phyloP scores from a whole-genome alignment of 2,113 vertebrate genomes.

The Nothoprocta pentlandii region DNA sequence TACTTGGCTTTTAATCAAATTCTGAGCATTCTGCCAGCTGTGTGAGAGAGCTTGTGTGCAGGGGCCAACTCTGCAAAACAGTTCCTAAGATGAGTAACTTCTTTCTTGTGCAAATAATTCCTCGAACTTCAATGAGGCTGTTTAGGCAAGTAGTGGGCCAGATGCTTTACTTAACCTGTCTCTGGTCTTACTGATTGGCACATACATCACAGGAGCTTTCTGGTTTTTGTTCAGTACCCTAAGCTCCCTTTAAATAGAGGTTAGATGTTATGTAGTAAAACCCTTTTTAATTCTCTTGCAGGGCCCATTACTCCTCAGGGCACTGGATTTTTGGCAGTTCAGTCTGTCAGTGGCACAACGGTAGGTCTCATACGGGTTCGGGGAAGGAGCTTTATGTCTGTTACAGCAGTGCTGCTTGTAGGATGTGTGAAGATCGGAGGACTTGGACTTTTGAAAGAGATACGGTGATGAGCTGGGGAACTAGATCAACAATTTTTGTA shows the following conservation, averaged over 20 bases:
- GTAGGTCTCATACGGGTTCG: slow-evolving; percentile 66
- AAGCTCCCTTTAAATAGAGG: not conserved
- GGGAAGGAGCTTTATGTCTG: not conserved
- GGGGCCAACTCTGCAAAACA: not conserved
- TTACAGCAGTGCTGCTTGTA: not conserved
- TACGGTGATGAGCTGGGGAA: not conserved
- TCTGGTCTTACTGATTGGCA: not conserved
- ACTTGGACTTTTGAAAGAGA: not conserved
- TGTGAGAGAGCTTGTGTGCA: accelerated
- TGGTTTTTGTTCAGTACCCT: not conserved
- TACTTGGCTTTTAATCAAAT: not conserved
- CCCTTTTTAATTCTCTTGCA: slow-evolving; percentile 55
- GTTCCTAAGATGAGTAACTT: not conserved
- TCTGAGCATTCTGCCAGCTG: not conserved
- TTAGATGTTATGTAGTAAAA: not conserved
- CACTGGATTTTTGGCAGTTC: slow-evolving; percentile 93
- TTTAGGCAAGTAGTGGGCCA: not conserved
- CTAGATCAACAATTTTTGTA: too few species aligned
- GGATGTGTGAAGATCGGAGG: not conserved
- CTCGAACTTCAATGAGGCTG: not conserved
- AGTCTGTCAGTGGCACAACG: slow-evolving; percentile 85
- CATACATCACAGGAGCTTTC: not conserved
- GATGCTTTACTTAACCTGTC: not conserved
- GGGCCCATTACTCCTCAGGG: slow-evolving; percentile 97
- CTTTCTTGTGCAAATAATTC: not conserved